Base-by-base conservation (phyloP, 2,888 invertebrate species). In the Cerastis leucographa region DNA sequence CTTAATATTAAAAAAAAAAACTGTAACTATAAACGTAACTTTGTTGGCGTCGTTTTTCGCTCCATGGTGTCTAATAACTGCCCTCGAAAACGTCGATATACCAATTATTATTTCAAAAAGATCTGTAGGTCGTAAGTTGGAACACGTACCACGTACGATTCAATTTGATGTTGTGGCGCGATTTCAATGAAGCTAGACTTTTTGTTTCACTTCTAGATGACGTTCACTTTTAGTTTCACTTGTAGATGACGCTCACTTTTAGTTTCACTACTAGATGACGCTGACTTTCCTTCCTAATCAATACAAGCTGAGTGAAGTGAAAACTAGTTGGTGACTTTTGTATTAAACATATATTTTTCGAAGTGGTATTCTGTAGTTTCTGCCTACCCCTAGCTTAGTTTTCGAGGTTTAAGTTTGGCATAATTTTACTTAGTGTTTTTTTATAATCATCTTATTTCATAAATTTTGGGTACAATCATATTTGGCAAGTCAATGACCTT, bases 401-500 rank as follows among this genome's bases (percentile, higher is more conserved):
- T 9, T 19, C 29, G 5, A 5, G 59, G 7, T 62, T 56, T 1
- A 56, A 56, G 7, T 25, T 25, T 56, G 25, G 25, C 56, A 29
- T 56, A 14, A 56, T 14, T 56, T 56, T 25, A 25, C 14, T 25
- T 14, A 25, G 25, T 56, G 35, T 19, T 35, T 35, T 25, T 35
- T 46, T 19, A 11, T 7, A 49, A 49, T 51, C 3, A 19, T 22
- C 51, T n/a, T 51, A 17, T 46, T 62, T 40, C 0, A 9, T 19
- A 40, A 25, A 42, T 17, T 11, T 8, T 49, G 9, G 49, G 17
- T 46, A 14, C 9, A 19, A 61, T 61, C 19, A 9, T 56, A 61
- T 71, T 76, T 54, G 25, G n/a, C 49, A n/a, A 70, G 66, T 71
- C 86, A 74, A 67, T 75, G 66, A 66, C 74, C 68, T 74, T 40